These are phyloP conservation scores for Chionoecetes opilio DNA, from an alignment of 1,140 invertebrate genomes.

Conservation along the genomic window DNA sequence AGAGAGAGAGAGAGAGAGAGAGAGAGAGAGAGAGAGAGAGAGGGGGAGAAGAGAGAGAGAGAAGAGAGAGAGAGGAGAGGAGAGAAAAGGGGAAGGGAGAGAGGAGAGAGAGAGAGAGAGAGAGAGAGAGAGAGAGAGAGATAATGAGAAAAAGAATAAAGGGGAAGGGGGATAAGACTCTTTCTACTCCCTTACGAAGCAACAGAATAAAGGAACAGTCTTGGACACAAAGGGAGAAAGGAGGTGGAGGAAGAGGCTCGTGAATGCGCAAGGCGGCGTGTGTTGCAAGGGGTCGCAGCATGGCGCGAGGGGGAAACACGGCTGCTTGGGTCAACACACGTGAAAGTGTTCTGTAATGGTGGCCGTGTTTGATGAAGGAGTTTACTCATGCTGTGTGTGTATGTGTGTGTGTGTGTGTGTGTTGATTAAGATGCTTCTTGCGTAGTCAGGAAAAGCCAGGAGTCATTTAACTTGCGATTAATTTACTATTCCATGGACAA, in stretches of 20 bases:
- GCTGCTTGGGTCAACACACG: background rate
- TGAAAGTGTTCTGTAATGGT: constrained; percentile 21
- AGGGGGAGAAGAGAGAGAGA: background rate
- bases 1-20: constrained; percentile 10
- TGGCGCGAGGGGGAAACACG: background rate
- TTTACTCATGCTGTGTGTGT: background rate
- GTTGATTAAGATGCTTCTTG: background rate
- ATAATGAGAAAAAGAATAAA: background rate
- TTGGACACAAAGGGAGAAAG: background rate
- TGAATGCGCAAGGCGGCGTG: background rate
- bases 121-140: constrained; percentile 13
- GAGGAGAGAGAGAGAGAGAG: background rate
- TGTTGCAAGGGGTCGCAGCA: background rate
- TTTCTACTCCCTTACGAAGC: background rate
- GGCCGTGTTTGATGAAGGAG: background rate
- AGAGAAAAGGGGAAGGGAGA: too few relatives aligned
- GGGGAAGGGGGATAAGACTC: background rate
- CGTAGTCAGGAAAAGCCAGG: background rate
- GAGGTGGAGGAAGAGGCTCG: background rate
- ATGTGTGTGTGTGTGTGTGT: too few relatives aligned
- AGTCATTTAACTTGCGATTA: background rate
- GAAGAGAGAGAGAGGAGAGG: too few relatives aligned
- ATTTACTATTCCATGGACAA: background rate
- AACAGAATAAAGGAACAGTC: background rate
- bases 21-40: constrained; percentile 10